Evolutionary conservation across 1,140 invertebrate genomes (phyloP).

Genomic region (Galleria mellonella): DNA sequence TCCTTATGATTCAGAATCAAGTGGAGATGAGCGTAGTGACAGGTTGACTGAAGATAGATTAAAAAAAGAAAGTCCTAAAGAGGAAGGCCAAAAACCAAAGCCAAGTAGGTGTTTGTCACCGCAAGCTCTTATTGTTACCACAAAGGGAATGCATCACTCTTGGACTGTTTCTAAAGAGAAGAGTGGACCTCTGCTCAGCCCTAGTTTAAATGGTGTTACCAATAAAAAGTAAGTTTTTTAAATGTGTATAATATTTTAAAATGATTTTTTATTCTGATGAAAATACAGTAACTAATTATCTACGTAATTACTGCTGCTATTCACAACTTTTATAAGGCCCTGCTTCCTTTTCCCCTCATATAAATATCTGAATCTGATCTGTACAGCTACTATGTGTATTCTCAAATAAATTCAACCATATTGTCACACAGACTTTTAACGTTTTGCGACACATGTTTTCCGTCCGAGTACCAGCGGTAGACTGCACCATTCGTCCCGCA

Average conservation of each 20-base stretch:
- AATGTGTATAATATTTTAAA: background rate
- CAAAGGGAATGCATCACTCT: conserved; percentile 62
- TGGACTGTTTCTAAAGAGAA: conserved; percentile 72
- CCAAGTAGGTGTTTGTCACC: conserved; percentile 40
- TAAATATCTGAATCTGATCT: no score
- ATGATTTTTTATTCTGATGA: no score
- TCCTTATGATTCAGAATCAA: conserved; percentile 65
- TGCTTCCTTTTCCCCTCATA: no score
- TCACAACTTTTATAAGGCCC: no score
- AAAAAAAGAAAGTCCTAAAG: conserved; percentile 17
- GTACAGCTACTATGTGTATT: no score
- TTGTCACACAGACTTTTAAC: no score
- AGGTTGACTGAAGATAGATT: conserved; percentile 29
- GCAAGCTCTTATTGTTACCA: conserved; percentile 50
- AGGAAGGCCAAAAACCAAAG: conserved; percentile 27
- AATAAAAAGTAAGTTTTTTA: conserved; percentile 59
- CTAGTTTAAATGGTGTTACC: conserved; percentile 63
- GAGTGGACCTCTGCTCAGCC: conserved; percentile 53
- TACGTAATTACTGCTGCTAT: no score
- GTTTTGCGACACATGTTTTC: no score
- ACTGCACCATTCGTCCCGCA: no score
- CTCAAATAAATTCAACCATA: no score
- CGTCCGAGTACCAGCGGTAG: no score
- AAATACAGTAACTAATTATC: no score
- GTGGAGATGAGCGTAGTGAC: conserved; percentile 47